phyloP scores from a whole-genome alignment of 2,797 vertebrate species.

The Sebastes cheni region DNA sequence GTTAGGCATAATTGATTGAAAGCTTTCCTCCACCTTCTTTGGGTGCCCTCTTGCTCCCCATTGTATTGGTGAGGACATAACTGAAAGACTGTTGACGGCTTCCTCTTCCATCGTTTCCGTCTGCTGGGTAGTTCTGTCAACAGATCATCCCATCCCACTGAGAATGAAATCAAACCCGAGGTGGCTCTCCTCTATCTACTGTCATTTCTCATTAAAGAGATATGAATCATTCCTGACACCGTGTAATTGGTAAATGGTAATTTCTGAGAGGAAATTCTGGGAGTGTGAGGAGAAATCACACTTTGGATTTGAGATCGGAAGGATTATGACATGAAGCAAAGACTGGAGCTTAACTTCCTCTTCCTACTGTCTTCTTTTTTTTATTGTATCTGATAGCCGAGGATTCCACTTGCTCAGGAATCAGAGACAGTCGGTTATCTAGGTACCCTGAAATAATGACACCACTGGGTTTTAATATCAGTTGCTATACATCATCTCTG shows the following conservation, averaged over 20 bases:
- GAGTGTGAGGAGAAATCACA: constrained; percentile 65
- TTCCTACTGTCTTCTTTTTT: constrained; percentile 60
- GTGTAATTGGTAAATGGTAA: constrained; percentile 83
- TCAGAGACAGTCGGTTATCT: constrained; percentile 67
- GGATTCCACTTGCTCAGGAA: constrained; percentile 61
- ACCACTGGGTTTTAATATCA: constrained; percentile 67
- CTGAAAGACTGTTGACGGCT: constrained; percentile 51
- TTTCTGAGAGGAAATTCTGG: constrained; percentile 77
- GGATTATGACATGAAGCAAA: constrained; percentile 74
- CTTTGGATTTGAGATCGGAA: constrained; percentile 70
- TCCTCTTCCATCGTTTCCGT: constrained; percentile 35
- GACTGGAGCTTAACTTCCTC: constrained; percentile 65
- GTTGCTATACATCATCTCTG: constrained; percentile 43
- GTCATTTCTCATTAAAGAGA: constrained; percentile 83
- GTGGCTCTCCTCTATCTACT: constrained; percentile 72
- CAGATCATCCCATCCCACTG: constrained; percentile 68
- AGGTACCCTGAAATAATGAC: constrained; percentile 63
- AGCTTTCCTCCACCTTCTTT: constrained; percentile 40
- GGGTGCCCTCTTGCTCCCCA: constrained; percentile 12
- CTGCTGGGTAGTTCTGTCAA: constrained; percentile 67
- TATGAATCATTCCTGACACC: constrained; percentile 80
- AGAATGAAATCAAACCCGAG: constrained; percentile 72
- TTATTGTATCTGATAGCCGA: constrained; percentile 66
- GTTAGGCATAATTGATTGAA: constrained; percentile 51
- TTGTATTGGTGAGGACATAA: constrained; percentile 31